phyloP scores from a whole-genome alignment of 2,888 invertebrate genomes.

The Hypena proboscidalis region DNA sequence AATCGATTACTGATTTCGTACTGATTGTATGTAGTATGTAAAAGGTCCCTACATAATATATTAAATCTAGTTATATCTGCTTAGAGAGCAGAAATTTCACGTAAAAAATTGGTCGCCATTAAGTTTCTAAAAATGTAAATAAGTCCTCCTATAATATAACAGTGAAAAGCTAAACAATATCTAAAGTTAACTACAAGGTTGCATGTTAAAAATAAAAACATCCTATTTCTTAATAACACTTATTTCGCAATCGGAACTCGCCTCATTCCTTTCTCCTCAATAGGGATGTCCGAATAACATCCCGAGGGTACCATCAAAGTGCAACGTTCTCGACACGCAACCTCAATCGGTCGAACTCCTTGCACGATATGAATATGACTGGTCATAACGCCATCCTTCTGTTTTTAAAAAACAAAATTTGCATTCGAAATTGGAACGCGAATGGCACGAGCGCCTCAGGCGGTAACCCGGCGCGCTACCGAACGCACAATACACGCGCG shows the following conservation, averaged over 20 bases:
- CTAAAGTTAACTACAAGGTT: too few relatives aligned
- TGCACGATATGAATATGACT: conserved; percentile 53
- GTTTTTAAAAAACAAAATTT: conserved; percentile 70
- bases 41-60: too few relatives aligned
- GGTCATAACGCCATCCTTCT: conserved; percentile 49
- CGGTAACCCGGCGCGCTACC: conserved; percentile 75
- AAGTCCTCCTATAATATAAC: too few relatives aligned
- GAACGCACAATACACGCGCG: conserved; percentile 59
- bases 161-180: too few relatives aligned
- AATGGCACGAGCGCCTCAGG: conserved; percentile 78
- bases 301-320: conserved; percentile 55
- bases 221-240: too few relatives aligned
- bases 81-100: too few relatives aligned
- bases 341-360: conserved; percentile 69
- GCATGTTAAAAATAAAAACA: too few relatives aligned
- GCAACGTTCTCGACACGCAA: conserved; percentile 67
- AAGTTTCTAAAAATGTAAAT: too few relatives aligned
- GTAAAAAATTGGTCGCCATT: too few relatives aligned
- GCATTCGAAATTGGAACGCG: conserved; percentile 80
- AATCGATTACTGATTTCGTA: too few relatives aligned
- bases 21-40: too few relatives aligned
- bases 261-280: conserved; percentile 8
- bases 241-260: conserved; percentile 13
- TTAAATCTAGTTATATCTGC: too few relatives aligned
- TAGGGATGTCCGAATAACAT: conserved; percentile 34